Conservation (phyloP, 1,140 invertebrate genomes). For the Palaemon carinicauda region DNA sequence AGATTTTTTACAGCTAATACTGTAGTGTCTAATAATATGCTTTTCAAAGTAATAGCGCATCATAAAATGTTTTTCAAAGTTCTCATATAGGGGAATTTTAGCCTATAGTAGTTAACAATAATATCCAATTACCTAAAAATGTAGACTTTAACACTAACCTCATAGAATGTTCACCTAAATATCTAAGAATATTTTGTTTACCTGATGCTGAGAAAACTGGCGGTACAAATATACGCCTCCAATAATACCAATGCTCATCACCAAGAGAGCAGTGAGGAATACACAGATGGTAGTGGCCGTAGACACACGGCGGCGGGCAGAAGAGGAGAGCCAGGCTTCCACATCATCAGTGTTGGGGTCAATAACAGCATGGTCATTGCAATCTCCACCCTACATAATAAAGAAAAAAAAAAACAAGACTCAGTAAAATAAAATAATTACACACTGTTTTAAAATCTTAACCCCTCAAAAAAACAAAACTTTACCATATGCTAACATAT, state of each 20-base stretch:
- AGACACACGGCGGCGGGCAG: slow-evolving; percentile 67
- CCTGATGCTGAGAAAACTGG: slow-evolving; percentile 72
- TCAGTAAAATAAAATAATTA: too few species aligned
- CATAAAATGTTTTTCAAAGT: too few species aligned
- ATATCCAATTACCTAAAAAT: too few species aligned
- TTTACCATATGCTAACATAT: too few species aligned
- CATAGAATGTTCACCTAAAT: background rate
- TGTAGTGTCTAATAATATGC: too few species aligned
- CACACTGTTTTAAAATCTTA: too few species aligned
- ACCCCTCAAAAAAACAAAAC: too few species aligned
- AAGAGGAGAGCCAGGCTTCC: slow-evolving; percentile 63
- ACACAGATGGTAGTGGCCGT: slow-evolving; percentile 75
- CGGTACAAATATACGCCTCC: slow-evolving; percentile 80
- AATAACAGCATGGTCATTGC: slow-evolving; percentile 26
- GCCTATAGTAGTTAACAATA: too few species aligned
- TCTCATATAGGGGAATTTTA: too few species aligned
- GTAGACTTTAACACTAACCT: background rate
- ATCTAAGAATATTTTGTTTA: slow-evolving; percentile 55
- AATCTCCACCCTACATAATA: background rate
- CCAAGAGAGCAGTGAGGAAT: slow-evolving; percentile 76
- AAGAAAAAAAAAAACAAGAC: too few species aligned
- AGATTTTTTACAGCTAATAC: too few species aligned
- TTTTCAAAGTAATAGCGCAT: too few species aligned
- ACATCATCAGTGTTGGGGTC: slow-evolving; percentile 61
- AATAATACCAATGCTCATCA: slow-evolving; percentile 79